Conservation (phyloP, 2,888 invertebrate species). For the Alloscopus bannaensis region DNA sequence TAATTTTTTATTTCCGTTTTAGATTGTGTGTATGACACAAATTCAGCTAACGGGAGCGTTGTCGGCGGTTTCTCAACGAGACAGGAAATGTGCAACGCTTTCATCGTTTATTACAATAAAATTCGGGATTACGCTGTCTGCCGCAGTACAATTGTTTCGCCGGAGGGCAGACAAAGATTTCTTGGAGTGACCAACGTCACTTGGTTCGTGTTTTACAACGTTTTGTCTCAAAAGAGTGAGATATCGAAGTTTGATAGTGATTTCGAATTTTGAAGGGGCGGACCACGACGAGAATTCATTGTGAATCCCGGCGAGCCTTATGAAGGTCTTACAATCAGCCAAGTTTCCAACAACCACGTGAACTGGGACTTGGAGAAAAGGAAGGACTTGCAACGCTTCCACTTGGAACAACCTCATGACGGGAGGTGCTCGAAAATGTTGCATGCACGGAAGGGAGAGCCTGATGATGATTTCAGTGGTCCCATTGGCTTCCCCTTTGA, state of each 20-base stretch:
- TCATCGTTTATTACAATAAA: conserved; percentile 43
- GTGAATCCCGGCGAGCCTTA: conserved; percentile 4
- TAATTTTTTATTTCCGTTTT: neutral
- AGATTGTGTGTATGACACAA: conserved; percentile 48
- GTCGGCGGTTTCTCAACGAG: conserved; percentile 29
- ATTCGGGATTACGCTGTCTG: conserved; percentile 27
- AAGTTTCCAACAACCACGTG: conserved; percentile 41
- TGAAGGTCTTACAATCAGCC: conserved; percentile 14
- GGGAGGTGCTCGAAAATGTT: too few species aligned
- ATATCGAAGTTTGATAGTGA: too few species aligned
- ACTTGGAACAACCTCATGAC: neutral
- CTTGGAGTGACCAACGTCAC: conserved; percentile 46
- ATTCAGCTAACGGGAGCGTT: conserved; percentile 22
- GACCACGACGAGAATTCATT: conserved; percentile 21
- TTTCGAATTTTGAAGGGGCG: neutral
- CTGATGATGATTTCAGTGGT: too few species aligned
- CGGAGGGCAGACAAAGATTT: conserved; percentile 32
- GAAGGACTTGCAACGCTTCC: conserved; percentile 22
- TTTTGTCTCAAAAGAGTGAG: too few species aligned
- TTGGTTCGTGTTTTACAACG: too few species aligned
- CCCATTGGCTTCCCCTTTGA: too few species aligned
- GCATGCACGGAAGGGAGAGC: too few species aligned
- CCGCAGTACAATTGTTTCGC: conserved; percentile 41
- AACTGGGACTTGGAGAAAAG: conserved; percentile 34
- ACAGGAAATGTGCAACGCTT: conserved; percentile 38